Base-by-base conservation (phyloP, 92 coral and sea anemone species). In the Zoanthus solanderi region DNA sequence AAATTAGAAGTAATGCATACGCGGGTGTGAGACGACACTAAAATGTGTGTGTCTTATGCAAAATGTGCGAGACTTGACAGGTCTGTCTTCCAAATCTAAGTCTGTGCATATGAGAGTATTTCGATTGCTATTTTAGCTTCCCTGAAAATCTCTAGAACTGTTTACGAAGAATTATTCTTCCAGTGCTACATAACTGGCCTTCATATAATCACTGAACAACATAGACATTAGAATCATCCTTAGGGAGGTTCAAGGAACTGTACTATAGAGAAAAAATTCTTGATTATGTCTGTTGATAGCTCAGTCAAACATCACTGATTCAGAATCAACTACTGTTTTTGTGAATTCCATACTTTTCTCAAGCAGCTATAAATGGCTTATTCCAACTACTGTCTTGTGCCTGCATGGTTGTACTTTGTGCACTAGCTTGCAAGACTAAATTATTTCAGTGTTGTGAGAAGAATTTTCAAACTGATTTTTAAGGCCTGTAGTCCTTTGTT, bases 241-340 rank as follows among this genome's bases (percentile, higher is more conserved):
- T 48, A 44, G 90, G 87, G 73, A 87, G 87, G 80, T 79, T 88
- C 86, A 79, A 79, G 71, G 69, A 37, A 37, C 4, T 37, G 42
- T 37, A 4, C 42, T 37, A 37, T 37, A 37, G 82, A 30, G 90
- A 88, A 92, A 61, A 85, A 91, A 7, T 87, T 91, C 87, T 91
- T 88, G 78, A 91, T 91, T 5, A 84, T 69, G 31, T 91, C 91
- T 28, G 87, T 84, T 7, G 94, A 89, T 29, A 91, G 44, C 75
- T 82, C 86, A 63, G 86, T 72, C 42, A 37, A 1, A 37, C 2
- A 37, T 89, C 89, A 91, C 5, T 86, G 53, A 45, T 91, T 87
- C 11, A 91, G 83, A 73, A 91, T 91, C 89, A 92, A 91, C 83
- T 88, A 91, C 74, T 84, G 1, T 37, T 37, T 37, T 37, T 37